Evolutionary conservation across 2,888 invertebrate species (phyloP).

Genomic region (Argyresthia goedartella): DNA sequence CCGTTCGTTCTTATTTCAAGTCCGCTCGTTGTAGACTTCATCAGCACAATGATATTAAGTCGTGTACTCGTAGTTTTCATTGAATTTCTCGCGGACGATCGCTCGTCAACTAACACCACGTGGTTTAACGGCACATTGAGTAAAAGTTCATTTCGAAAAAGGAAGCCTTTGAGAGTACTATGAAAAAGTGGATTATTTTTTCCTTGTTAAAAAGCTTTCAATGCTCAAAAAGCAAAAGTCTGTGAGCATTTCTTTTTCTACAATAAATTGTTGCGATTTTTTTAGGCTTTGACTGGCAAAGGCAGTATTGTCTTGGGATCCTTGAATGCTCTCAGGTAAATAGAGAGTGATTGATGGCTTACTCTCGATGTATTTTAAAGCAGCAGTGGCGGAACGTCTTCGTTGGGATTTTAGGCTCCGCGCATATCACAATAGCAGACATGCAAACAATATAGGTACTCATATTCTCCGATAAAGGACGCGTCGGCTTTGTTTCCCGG

Average conservation of each 20-base stretch:
- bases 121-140: too few relatives aligned
- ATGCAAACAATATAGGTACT: too few relatives aligned
- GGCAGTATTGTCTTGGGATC: slow-evolving; percentile 30
- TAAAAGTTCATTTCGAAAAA: too few relatives aligned
- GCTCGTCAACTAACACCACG: too few relatives aligned
- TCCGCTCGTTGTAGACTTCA: slow-evolving; percentile 20
- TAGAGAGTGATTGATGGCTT: slow-evolving; percentile 42
- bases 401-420: slow-evolving; percentile 32
- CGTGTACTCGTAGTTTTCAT: neutral
- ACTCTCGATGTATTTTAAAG: slow-evolving; percentile 36
- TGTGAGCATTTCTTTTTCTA: neutral
- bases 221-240: slow-evolving; percentile 1
- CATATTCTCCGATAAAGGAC: too few relatives aligned
- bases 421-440: neutral
- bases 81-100: neutral
- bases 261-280: slow-evolving; percentile 1
- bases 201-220: slow-evolving; percentile 8
- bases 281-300: slow-evolving; percentile 23
- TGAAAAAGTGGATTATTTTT: neutral
- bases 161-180: neutral
- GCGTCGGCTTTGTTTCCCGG: too few relatives aligned
- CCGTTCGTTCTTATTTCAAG: slow-evolving; percentile 12
- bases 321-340: slow-evolving; percentile 38
- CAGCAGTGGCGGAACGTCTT: slow-evolving; percentile 9
- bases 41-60: neutral